Evolutionary conservation across 2,113 vertebrate species (phyloP).

Genomic region (Axis porcinus): DNA sequence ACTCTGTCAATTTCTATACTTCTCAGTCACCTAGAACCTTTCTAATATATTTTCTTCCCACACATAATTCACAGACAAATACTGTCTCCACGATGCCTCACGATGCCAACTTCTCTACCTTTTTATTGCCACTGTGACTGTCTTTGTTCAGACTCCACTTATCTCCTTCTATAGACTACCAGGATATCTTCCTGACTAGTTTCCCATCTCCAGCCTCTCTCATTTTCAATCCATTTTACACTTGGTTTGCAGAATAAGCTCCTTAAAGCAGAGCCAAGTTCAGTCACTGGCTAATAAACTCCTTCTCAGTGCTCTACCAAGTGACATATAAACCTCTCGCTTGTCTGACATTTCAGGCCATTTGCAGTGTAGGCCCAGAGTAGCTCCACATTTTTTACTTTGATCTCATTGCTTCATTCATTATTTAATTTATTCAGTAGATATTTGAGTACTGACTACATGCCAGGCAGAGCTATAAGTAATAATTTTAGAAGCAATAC

Average conservation of each 20-base stretch:
- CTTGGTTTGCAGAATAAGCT: neutral
- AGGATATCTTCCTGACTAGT: neutral
- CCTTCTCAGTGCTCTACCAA: neutral
- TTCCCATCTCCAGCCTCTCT: neutral
- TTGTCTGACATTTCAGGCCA: neutral
- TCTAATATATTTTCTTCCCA: neutral
- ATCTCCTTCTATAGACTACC: neutral
- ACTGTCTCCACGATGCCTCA: neutral
- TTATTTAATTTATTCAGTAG: neutral
- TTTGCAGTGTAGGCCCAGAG: neutral
- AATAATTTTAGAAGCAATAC: neutral
- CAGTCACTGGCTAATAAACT: neutral
- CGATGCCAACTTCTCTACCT: neutral
- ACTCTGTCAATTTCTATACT: neutral
- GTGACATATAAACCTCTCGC: neutral
- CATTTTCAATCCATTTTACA: neutral
- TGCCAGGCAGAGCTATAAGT: neutral
- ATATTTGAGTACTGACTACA: neutral
- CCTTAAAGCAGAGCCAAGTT: neutral
- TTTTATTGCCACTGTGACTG: neutral
- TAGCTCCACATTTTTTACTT: neutral
- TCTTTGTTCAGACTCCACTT: neutral
- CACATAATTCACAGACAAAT: neutral
- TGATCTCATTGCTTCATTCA: neutral
- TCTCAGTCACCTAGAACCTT: neutral